A percentile compares a stretch with the other conserved stretches of the same genome.
These are phyloP conservation scores for Phorcus lineatus DNA, from an alignment of 2,888 invertebrate genomes.

Conservation along the genomic window DNA sequence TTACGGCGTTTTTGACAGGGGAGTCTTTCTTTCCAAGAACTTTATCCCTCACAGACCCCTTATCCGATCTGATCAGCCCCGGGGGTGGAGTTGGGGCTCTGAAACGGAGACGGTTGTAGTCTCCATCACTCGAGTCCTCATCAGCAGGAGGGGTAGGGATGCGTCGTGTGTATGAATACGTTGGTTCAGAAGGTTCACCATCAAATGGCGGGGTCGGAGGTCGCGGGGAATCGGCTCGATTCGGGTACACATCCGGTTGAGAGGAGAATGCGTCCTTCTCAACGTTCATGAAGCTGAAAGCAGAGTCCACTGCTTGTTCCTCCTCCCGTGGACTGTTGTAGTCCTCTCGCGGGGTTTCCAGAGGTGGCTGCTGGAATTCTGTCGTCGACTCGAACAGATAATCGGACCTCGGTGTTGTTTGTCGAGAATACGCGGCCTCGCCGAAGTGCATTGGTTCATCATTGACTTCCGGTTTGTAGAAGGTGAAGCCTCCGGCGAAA, in stretches of 20 bases:
- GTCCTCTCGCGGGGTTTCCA: conserved; percentile 21
- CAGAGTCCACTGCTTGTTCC: neutral
- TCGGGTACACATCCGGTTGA: neutral
- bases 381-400: neutral
- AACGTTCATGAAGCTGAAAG: conserved; percentile 17
- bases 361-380: neutral
- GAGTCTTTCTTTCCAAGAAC: neutral
- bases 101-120: neutral
- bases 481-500: neutral
- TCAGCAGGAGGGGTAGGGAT: conserved; percentile 20
- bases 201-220: conserved; percentile 31
- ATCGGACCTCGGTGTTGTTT: neutral
- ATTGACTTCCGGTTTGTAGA: neutral
- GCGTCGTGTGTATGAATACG: conserved; percentile 1
- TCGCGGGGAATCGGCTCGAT: neutral
- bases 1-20: neutral
- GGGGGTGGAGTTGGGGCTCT: conserved; percentile 34
- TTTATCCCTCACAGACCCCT: neutral
- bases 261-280: conserved; percentile 14
- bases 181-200: neutral
- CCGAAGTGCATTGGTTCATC: neutral
- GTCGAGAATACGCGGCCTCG: neutral
- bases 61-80: neutral
- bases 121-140: neutral
- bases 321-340: conserved; percentile 9